These are phyloP conservation scores for Lepidochitona cinerea DNA, from an alignment of 2,888 invertebrate species.

Conservation along the genomic window DNA sequence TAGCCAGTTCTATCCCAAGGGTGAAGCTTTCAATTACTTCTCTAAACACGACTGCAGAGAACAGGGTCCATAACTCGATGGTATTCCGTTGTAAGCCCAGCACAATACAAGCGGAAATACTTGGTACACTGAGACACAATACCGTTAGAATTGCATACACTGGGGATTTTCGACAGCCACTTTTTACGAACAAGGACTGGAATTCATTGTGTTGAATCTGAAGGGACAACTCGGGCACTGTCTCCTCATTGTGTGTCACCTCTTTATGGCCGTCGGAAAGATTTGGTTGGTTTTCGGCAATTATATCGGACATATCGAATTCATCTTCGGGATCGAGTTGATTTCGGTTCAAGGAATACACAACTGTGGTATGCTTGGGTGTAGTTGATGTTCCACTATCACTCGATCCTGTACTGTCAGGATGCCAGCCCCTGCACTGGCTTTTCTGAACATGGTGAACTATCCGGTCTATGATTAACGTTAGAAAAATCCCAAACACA, in stretches of 20 bases:
- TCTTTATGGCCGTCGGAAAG: too few species aligned
- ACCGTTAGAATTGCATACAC: background rate
- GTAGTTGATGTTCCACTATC: background rate
- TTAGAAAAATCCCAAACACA: background rate
- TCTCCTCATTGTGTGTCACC: background rate
- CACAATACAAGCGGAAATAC: background rate
- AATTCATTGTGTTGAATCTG: background rate
- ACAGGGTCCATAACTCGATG: background rate
- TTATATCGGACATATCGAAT: background rate
- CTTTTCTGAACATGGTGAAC: background rate
- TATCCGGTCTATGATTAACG: background rate
- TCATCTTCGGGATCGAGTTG: background rate
- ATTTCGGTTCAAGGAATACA: background rate
- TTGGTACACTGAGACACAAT: background rate
- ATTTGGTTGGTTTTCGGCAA: conserved; percentile 4
- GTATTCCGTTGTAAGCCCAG: background rate
- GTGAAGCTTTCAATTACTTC: background rate
- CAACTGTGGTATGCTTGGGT: background rate
- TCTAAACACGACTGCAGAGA: background rate
- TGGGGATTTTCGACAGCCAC: background rate
- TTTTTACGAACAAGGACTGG: background rate
- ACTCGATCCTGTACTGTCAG: background rate
- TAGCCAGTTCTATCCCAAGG: background rate
- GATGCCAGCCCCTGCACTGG: background rate
- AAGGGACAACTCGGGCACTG: background rate